Conservation (phyloP, 2,797 vertebrate genomes). For the Bradypodion ventrale region DNA sequence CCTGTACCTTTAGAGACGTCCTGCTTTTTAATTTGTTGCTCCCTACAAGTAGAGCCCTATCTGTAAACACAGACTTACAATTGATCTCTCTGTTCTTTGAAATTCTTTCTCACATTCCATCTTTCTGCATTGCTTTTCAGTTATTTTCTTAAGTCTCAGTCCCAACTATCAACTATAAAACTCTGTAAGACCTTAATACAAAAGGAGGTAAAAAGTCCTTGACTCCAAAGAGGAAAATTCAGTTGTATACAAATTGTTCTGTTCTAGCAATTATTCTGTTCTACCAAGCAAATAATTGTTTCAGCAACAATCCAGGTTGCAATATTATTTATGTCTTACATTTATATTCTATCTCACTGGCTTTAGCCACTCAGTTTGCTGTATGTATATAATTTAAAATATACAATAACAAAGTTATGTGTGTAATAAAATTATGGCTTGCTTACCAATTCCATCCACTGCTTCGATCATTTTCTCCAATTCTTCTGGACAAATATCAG, state of each 20-base stretch:
- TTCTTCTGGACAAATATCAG: slow-evolving; percentile 96
- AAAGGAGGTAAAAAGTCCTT: too few relatives aligned
- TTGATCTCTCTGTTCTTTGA: not conserved
- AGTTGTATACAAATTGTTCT: not conserved
- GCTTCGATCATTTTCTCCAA: slow-evolving; percentile 95
- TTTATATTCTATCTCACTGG: too few relatives aligned
- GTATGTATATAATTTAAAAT: too few relatives aligned
- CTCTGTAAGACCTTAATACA: too few relatives aligned
- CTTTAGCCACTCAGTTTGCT: too few relatives aligned
- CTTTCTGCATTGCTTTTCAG: not conserved
- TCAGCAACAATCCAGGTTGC: not conserved
- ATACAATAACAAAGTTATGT: too few relatives aligned
- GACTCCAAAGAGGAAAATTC: too few relatives aligned
- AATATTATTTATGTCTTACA: too few relatives aligned
- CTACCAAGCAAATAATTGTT: not conserved
- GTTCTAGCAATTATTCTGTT: not conserved
- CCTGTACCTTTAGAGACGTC: not conserved
- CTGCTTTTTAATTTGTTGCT: not conserved
- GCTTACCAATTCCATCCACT: slow-evolving; percentile 91
- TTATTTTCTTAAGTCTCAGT: not conserved
- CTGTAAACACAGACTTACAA: not conserved
- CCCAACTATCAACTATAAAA: too few relatives aligned
- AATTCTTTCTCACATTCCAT: not conserved
- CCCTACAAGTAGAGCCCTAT: not conserved
- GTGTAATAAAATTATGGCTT: too few relatives aligned